These are phyloP conservation scores for Centropristis striata DNA, from an alignment of 2,113 vertebrate genomes.

Conservation along the genomic window DNA sequence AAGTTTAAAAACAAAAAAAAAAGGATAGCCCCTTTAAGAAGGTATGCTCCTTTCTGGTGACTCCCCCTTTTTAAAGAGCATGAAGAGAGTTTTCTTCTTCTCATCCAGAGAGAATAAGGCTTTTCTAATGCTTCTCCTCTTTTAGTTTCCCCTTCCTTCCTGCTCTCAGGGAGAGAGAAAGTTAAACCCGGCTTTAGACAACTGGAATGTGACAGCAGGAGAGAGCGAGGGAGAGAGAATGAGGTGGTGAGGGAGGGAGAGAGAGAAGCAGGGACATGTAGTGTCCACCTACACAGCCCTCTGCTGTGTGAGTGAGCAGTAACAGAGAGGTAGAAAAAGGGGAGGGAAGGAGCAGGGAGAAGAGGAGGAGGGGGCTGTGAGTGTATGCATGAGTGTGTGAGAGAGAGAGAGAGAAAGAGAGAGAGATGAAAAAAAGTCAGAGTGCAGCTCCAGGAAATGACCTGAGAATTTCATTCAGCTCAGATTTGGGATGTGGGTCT, in stretches of 20 bases:
- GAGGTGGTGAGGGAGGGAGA: conserved; percentile 42
- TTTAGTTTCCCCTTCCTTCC: conserved; percentile 48
- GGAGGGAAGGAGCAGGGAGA: conserved; percentile 62
- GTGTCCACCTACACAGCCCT: conserved; percentile 78
- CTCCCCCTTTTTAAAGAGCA: conserved; percentile 63
- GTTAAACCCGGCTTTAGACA: conserved; percentile 76
- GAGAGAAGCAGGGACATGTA: conserved; percentile 74
- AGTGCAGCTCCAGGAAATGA: conserved; percentile 83
- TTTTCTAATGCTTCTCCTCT: conserved; percentile 36
- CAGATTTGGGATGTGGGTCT: conserved; percentile 43
- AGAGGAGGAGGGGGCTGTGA: conserved; percentile 32
- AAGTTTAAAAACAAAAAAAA: conserved; percentile 24
- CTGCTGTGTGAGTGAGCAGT: conserved; percentile 72
- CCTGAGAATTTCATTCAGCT: conserved; percentile 83
- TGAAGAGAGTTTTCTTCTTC: conserved; percentile 56
- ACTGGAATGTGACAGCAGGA: conserved; percentile 81
- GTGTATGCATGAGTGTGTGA: conserved; percentile 20
- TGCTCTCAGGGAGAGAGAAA: conserved; percentile 65
- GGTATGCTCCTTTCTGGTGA: conserved; percentile 63
- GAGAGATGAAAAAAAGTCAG: conserved; percentile 49
- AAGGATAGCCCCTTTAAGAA: conserved; percentile 70
- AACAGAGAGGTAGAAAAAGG: conserved; percentile 57
- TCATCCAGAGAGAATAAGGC: conserved; percentile 39
- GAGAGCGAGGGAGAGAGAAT: conserved; percentile 56
- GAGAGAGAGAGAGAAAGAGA: conserved; percentile 6